Evolutionary conservation across 2,113 vertebrate species (phyloP).

Genomic region (Vulpes vulpes): DNA sequence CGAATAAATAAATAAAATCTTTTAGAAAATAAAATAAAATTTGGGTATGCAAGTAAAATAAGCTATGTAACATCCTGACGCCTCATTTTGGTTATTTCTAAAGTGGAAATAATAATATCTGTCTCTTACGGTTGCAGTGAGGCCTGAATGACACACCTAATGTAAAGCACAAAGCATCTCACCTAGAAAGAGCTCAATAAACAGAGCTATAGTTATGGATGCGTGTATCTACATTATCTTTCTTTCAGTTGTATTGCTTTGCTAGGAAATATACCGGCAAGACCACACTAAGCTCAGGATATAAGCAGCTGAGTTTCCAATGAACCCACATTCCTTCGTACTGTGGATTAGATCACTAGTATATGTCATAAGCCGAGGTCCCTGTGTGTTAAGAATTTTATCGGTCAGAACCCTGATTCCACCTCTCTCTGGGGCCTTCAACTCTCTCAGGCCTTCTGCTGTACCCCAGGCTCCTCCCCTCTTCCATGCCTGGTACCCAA

Average conservation of each 20-base stretch:
- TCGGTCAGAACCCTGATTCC: background rate
- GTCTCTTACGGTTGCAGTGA: conserved; percentile 3
- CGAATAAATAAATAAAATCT: no score
- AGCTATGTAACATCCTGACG: background rate
- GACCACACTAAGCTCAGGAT: background rate
- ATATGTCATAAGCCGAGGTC: background rate
- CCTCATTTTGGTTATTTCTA: background rate
- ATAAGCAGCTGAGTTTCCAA: background rate
- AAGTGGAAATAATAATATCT: background rate
- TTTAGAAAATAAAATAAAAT: background rate
- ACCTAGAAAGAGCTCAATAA: conserved; percentile 14
- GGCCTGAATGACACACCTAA: background rate
- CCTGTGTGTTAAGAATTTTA: background rate
- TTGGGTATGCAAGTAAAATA: background rate
- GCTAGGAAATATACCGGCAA: background rate
- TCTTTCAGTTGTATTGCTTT: conserved; percentile 8
- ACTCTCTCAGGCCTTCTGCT: background rate
- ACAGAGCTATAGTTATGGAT: background rate
- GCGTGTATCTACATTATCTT: background rate
- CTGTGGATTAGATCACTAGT: background rate
- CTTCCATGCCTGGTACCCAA: background rate
- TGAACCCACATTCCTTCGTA: background rate
- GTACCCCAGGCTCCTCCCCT: background rate
- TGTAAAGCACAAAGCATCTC: background rate
- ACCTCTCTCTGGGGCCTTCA: background rate